These are phyloP conservation scores for Hexactinellida sp. DNA, from an alignment of 37 sponge, comb jelly and placozoan genomes.

Conservation along the genomic window DNA sequence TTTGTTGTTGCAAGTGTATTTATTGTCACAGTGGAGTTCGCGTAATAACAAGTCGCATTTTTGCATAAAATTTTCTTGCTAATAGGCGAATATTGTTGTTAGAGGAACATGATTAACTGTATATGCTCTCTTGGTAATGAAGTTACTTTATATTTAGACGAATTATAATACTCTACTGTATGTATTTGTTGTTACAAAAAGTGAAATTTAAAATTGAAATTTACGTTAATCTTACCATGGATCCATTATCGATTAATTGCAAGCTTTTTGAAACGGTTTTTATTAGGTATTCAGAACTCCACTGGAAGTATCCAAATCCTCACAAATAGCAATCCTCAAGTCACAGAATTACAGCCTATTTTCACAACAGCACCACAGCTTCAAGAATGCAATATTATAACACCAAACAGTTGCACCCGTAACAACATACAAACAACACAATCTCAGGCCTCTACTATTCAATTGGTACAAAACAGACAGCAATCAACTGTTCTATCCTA, in stretches of 20 bases:
- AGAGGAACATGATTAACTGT: too few species aligned
- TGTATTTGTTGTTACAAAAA: too few species aligned
- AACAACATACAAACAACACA: not conserved
- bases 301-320: not conserved
- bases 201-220: not conserved
- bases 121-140: too few species aligned
- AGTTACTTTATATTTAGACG: too few species aligned
- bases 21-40: too few species aligned
- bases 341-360: not conserved
- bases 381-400: not conserved
- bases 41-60: too few species aligned
- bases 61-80: too few species aligned
- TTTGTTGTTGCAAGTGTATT: too few species aligned
- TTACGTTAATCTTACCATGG: not conserved
- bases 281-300: not conserved
- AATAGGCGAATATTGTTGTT: too few species aligned
- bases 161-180: too few species aligned
- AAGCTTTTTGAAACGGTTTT: too few species aligned
- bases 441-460: not conserved
- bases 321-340: not conserved
- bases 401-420: not conserved
- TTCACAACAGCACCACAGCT: not conserved
- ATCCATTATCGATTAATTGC: too few species aligned
- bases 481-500: not conserved
- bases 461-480: not conserved